These are phyloP conservation scores for Pyrochroa serraticornis DNA, from an alignment of 2,888 invertebrate genomes.

Conservation along the genomic window DNA sequence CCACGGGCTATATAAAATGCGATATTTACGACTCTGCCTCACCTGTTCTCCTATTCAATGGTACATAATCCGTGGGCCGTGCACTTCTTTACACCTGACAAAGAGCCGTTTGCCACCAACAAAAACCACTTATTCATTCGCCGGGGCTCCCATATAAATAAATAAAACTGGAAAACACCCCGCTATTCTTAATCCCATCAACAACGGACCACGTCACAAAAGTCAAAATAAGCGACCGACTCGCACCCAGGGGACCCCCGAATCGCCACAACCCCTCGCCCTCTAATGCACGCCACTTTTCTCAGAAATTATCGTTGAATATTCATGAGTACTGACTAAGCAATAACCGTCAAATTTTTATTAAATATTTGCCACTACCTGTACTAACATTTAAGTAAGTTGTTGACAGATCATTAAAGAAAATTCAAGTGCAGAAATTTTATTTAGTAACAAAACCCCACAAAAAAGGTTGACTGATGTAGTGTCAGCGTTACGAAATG, in stretches of 20 bases:
- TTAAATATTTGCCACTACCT: too few species aligned
- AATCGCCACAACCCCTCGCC: slow-evolving; percentile 20
- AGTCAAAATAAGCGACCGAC: slow-evolving; percentile 15
- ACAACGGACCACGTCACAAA: slow-evolving; percentile 9
- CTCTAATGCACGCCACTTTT: slow-evolving; percentile 4
- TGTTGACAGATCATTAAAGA: too few species aligned
- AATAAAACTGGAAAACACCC: slow-evolving; percentile 42
- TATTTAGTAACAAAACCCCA: too few species aligned
- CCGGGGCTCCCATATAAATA: slow-evolving; percentile 37
- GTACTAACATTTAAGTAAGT: too few species aligned
- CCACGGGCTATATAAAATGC: slow-evolving; percentile 44
- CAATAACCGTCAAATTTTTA: background rate
- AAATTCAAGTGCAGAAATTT: too few species aligned
- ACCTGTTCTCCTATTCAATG: slow-evolving; percentile 47
- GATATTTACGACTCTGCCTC: slow-evolving; percentile 46
- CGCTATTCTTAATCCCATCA: slow-evolving; percentile 41
- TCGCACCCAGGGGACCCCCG: slow-evolving; percentile 1
- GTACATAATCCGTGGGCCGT: slow-evolving; percentile 38
- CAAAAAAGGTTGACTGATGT: too few species aligned
- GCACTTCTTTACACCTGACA: slow-evolving; percentile 41
- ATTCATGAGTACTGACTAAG: slow-evolving; percentile 1
- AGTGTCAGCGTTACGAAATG: too few species aligned
- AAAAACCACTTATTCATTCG: slow-evolving; percentile 40
- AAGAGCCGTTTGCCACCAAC: slow-evolving; percentile 41
- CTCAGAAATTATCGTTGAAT: slow-evolving; percentile 6